Evolutionary conservation across 2,888 invertebrate species (phyloP).

Genomic region (Asteroscopus sphinx): DNA sequence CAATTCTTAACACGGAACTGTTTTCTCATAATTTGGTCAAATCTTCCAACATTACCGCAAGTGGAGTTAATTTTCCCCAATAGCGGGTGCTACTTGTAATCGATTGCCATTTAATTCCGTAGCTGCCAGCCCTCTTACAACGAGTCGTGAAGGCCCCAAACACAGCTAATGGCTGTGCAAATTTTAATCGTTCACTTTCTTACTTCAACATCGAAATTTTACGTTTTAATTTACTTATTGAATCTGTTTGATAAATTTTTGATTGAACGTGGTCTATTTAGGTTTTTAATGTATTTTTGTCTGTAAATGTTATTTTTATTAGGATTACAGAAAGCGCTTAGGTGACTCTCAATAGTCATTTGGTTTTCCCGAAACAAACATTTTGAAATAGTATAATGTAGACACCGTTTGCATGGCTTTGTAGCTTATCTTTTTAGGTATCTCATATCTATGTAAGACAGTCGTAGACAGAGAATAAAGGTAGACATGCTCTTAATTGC

Average conservation of each 20-base stretch:
- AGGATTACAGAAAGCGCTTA: too few relatives aligned
- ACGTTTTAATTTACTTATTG: slow-evolving; percentile 56
- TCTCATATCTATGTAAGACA: too few relatives aligned
- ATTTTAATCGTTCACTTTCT: slow-evolving; percentile 67
- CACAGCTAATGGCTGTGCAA: slow-evolving; percentile 81
- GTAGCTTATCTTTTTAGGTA: too few relatives aligned
- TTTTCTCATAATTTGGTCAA: not conserved
- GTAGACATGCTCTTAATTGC: too few relatives aligned
- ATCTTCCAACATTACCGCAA: slow-evolving; percentile 39
- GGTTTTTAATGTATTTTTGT: slow-evolving; percentile 3
- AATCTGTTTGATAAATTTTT: slow-evolving; percentile 49
- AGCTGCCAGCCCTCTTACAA: slow-evolving; percentile 53
- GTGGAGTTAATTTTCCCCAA: slow-evolving; percentile 65
- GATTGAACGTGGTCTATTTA: slow-evolving; percentile 30
- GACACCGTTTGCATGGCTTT: too few relatives aligned
- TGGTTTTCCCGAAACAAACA: too few relatives aligned
- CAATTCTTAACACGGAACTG: too few relatives aligned
- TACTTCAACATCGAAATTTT: slow-evolving; percentile 61
- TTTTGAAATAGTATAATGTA: too few relatives aligned
- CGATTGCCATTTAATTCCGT: slow-evolving; percentile 82
- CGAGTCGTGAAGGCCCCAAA: slow-evolving; percentile 62
- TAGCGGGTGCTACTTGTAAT: slow-evolving; percentile 71
- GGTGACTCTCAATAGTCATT: too few relatives aligned
- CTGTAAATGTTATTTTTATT: too few relatives aligned
- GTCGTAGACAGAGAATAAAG: too few relatives aligned